A percentile compares a stretch with the other conserved stretches of the same genome.
Conservation (phyloP, 1,140 invertebrate genomes). For the Caenorhabditis latens region DNA sequence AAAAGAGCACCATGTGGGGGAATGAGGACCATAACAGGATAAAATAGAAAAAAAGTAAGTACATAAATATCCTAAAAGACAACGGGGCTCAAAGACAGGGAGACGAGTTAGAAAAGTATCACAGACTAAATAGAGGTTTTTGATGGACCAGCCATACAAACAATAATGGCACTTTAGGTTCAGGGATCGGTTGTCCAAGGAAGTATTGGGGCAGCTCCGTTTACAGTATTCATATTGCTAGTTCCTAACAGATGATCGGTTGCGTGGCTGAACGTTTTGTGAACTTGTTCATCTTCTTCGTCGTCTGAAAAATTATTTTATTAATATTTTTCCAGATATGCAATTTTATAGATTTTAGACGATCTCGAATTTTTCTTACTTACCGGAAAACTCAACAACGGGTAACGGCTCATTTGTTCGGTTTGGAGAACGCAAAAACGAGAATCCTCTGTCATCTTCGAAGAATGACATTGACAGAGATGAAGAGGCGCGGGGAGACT, state of each 20-base stretch:
- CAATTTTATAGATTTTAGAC: neutral
- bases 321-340: neutral
- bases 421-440: neutral
- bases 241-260: slow-evolving; percentile 26
- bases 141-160: slow-evolving; percentile 35
- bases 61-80: slow-evolving; percentile 46
- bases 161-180: slow-evolving; percentile 16
- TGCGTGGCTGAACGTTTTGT: slow-evolving; percentile 3
- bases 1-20: slow-evolving; percentile 34
- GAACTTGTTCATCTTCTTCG: slow-evolving; percentile 1
- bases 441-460: slow-evolving; percentile 2
- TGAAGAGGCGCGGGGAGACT: slow-evolving; percentile 12
- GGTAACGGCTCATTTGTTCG: slow-evolving; percentile 12
- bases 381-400: slow-evolving; percentile 14
- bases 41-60: slow-evolving; percentile 14
- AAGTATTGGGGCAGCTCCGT: neutral
- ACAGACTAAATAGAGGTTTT: slow-evolving; percentile 16
- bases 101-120: neutral
- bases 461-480: slow-evolving; percentile 22
- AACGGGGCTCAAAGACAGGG: slow-evolving; percentile 28
- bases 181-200: slow-evolving; percentile 35
- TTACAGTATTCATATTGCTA: neutral
- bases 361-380: neutral
- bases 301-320: slow-evolving; percentile 2
- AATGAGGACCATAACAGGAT: neutral